Evolutionary conservation across 2,113 vertebrate genomes (phyloP), one percentile per base, ranked within the genome.

Genomic region (Indicator maculatus): DNA sequence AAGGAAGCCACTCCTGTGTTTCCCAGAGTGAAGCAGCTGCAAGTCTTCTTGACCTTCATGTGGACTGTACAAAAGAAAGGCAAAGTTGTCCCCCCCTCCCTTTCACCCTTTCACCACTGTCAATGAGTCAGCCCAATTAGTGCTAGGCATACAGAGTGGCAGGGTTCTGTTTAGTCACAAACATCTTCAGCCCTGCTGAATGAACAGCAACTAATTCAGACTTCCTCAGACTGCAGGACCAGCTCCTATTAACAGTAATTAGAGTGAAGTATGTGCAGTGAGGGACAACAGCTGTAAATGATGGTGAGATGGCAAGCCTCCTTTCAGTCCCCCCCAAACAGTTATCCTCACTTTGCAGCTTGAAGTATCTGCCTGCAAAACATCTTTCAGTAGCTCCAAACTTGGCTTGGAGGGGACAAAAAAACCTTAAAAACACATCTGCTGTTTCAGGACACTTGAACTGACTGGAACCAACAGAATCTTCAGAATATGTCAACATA

Each of bases 221-320:
- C 64, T 89, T 93, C 65, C 63, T 83, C 81, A 61, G 56, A 33
- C 64, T 74, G 67, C 71, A 81, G 53, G 87, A 72, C 82, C 65
- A 45, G 41, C 87, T 91, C 85, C 74, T 90, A 81, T 93, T 96
- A 96, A 77, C 76, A 81, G 70, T 78, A 95, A 96, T 94, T 93
- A 94, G 38, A 64, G 76, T 88, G 79, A 96, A 96, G 73, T 38
- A 66, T 44, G 86, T 95, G 53, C 81, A 75, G 59, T 91, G 82
- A 89, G 61, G 71, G 83, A 82, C 85, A 96, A 90, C 76, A 94
- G 70, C 82, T 83, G 87, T 64, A 95, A 88, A 93, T 67, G 44
- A 72, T 16, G 55, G 77, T 81, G 64, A 61, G 24, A 75, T 64
- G 53, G 69, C 75, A 92, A 91, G 31, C 17, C 24, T n/a, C 10